Conservation (phyloP, 2,797 vertebrate species). For the Helostoma temminkii region DNA sequence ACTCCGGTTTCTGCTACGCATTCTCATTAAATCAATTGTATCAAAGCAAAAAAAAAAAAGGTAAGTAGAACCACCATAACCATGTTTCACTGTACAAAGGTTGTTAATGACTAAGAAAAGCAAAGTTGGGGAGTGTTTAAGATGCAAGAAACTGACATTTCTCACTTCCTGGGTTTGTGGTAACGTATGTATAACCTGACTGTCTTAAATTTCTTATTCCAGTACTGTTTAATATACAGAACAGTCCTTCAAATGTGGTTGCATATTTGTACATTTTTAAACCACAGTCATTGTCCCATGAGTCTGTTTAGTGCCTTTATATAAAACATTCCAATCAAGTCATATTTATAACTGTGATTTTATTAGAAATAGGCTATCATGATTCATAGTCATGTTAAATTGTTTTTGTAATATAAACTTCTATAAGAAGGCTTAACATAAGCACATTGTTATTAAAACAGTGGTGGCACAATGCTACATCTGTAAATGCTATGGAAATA, state of each 20-base stretch:
- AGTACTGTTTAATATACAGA: too few relatives aligned
- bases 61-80: neutral
- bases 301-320: neutral
- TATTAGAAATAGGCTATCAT: slow-evolving; percentile 85
- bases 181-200: neutral
- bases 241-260: neutral
- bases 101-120: neutral
- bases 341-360: slow-evolving; percentile 71
- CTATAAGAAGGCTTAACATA: slow-evolving; percentile 85
- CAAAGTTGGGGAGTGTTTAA: neutral
- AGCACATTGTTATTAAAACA: slow-evolving; percentile 83
- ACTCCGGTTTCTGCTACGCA: neutral
- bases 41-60: neutral
- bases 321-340: slow-evolving; percentile 21
- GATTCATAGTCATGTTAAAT: slow-evolving; percentile 82
- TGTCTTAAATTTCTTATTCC: neutral
- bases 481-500: slow-evolving; percentile 74
- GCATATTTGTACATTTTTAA: neutral
- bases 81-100: neutral
- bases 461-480: slow-evolving; percentile 84
- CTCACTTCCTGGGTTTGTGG: neutral
- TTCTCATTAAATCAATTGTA: neutral
- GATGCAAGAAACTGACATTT: neutral
- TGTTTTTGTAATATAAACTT: slow-evolving; percentile 81
- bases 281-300: neutral